Conservation (phyloP, 2,888 invertebrate species). For the Phrixothrix hirtus region DNA sequence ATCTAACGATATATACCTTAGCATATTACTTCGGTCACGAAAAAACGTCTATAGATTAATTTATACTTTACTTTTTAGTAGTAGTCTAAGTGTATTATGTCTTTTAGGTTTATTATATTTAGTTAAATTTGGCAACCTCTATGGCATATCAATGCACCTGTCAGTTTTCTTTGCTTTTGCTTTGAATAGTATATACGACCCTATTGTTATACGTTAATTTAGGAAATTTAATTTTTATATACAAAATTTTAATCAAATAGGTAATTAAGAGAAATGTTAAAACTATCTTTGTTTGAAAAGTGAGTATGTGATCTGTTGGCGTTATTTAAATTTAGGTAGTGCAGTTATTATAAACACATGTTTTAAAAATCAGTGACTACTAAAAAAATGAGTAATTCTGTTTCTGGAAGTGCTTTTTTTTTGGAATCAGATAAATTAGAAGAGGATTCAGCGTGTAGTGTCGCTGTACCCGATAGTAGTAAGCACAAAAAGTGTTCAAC, state of each 20-base stretch:
- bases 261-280: constrained; percentile 7
- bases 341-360: constrained; percentile 20
- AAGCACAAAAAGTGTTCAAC: constrained; percentile 73
- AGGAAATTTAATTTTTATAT: constrained; percentile 23
- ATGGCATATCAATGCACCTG: constrained; percentile 32
- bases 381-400: constrained; percentile 43
- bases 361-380: constrained; percentile 6
- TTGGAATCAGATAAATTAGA: constrained; percentile 52
- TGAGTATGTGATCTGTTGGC: constrained; percentile 1
- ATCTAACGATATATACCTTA: too few species aligned
- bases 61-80: too few species aligned
- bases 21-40: not conserved
- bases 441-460: constrained; percentile 41
- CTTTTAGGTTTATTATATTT: too few species aligned
- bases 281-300: constrained; percentile 4
- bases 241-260: constrained; percentile 13
- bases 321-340: not conserved
- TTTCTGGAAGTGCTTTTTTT: constrained; percentile 40
- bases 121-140: not conserved
- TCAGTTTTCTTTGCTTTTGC: constrained; percentile 30
- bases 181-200: constrained; percentile 31
- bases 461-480: constrained; percentile 53
- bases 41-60: not conserved
- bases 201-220: constrained; percentile 19
- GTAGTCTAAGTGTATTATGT: too few species aligned